Evolutionary conservation across 2,888 invertebrate genomes (phyloP).

Genomic region (Seira sanloemensis): DNA sequence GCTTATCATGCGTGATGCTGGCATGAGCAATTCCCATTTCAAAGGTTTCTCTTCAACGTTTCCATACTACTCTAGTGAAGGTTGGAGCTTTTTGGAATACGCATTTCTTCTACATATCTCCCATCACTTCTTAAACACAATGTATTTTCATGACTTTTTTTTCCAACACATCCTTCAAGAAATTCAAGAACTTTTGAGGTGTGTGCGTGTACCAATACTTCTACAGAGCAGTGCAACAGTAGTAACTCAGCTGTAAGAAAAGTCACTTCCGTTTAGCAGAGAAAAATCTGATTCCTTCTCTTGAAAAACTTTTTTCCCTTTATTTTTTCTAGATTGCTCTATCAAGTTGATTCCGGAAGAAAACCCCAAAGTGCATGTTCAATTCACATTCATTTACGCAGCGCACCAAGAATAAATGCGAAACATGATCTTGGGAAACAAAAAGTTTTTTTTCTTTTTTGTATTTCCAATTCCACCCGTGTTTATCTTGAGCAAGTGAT

Average conservation of each 20-base stretch:
- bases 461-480: neutral
- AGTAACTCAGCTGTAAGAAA: neutral
- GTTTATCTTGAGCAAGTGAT: slow-evolving; percentile 49
- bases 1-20: neutral
- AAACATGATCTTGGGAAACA: neutral
- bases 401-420: neutral
- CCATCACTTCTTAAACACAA: neutral
- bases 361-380: slow-evolving; percentile 59
- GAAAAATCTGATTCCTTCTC: slow-evolving; percentile 26
- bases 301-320: slow-evolving; percentile 34
- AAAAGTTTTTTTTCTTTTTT: neutral
- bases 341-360: slow-evolving; percentile 51
- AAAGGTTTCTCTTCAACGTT: neutral
- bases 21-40: neutral
- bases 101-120: too few relatives aligned
- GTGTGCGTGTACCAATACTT: too few relatives aligned
- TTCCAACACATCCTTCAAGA: too few relatives aligned
- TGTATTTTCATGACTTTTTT: neutral
- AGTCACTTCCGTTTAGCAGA: slow-evolving; percentile 54
- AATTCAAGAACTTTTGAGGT: neutral
- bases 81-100: too few relatives aligned
- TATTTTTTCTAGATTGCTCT: slow-evolving; percentile 47
- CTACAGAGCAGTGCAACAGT: too few relatives aligned
- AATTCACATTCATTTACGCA: slow-evolving; percentile 46
- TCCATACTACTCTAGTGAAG: neutral